Percentiles rank a stretch among this genome's conserved stretches.
phyloP scores from a whole-genome alignment of 64 coral and sea anemone genomes.

The Montipora efflorescens region DNA sequence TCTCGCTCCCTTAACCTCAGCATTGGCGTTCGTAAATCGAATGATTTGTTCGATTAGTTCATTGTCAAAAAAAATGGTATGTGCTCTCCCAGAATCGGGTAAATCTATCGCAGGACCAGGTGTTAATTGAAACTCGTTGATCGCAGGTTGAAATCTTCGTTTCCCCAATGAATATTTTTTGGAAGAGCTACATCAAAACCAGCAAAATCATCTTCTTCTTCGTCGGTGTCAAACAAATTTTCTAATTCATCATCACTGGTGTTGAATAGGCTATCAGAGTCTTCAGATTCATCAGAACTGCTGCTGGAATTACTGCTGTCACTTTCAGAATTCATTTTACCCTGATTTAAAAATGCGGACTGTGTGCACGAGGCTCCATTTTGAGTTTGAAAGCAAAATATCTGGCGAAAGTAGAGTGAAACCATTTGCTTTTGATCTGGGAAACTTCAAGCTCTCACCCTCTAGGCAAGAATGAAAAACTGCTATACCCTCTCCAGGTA shows the following conservation, averaged over 20 bases:
- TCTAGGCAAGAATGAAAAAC: not conserved
- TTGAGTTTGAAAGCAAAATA: not conserved
- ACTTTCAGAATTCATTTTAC: not conserved
- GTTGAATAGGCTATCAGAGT: not conserved
- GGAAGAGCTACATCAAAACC: not conserved
- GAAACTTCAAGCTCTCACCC: slow-evolving; percentile 21
- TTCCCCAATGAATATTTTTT: not conserved
- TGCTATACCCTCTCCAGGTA: not conserved
- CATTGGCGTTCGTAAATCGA: slow-evolving; percentile 16
- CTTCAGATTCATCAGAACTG: not conserved
- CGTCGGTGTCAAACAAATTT: not conserved
- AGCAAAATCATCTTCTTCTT: not conserved
- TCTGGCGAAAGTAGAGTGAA: not conserved
- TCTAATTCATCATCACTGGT: not conserved
- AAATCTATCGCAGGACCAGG: not conserved
- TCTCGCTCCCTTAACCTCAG: not conserved
- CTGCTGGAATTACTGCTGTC: not conserved
- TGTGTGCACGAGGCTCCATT: not conserved
- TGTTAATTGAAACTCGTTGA: not conserved
- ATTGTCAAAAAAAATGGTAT: not conserved
- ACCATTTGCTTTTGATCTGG: not conserved
- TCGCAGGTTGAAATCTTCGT: not conserved
- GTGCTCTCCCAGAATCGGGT: slow-evolving; percentile 5
- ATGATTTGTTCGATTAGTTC: not conserved
- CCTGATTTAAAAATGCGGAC: not conserved